Percentiles rank a stretch among this genome's conserved stretches.
Conservation (phyloP, 2,113 vertebrate genomes). For the Uropsilus gracilis region DNA sequence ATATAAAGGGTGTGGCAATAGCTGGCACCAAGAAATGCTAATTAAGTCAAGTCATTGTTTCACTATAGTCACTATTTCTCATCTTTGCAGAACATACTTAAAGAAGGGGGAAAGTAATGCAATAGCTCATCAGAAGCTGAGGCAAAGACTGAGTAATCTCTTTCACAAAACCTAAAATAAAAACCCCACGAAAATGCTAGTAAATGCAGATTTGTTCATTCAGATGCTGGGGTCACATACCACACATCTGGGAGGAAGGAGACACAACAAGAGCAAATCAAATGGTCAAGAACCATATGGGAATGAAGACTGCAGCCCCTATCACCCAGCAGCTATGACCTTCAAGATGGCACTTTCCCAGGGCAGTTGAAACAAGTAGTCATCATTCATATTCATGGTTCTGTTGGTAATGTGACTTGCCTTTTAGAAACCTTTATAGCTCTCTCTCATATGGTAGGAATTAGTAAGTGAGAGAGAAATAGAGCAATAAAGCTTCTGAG, state of each 20-base stretch:
- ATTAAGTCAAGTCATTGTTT: neutral
- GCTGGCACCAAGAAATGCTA: neutral
- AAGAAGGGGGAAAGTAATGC: neutral
- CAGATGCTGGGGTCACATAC: neutral
- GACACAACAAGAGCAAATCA: neutral
- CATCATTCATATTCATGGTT: neutral
- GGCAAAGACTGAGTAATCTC: neutral
- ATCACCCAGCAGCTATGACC: neutral
- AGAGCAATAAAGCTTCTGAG: slow-evolving; percentile 30
- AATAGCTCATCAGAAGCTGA: neutral
- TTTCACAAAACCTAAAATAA: neutral
- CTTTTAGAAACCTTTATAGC: slow-evolving; percentile 29
- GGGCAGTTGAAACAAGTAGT: neutral
- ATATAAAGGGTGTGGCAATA: neutral
- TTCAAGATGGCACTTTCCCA: neutral
- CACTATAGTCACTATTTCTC: neutral
- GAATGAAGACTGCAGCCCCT: neutral
- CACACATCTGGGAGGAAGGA: neutral
- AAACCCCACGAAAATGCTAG: neutral
- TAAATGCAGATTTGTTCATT: neutral
- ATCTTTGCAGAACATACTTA: neutral
- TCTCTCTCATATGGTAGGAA: neutral
- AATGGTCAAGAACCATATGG: neutral
- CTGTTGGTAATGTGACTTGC: neutral
- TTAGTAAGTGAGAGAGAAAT: slow-evolving; percentile 43